Base-by-base conservation (phyloP, 2,888 invertebrate species). In the Plagiodera versicolora region DNA sequence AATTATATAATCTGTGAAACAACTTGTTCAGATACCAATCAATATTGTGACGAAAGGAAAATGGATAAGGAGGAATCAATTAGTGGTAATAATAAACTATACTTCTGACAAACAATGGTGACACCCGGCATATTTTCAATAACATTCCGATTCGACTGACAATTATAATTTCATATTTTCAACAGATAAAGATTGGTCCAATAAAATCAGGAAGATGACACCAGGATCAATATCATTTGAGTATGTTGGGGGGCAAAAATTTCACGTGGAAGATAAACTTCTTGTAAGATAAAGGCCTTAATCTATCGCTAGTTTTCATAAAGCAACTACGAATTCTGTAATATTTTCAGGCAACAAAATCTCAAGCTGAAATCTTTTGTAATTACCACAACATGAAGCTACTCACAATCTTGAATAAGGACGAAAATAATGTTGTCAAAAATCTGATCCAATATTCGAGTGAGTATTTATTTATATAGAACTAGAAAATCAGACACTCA, bases 1-100 rank as follows among this genome's bases (percentile, higher is more conserved):
- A n/a, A 17, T 10, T 11, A 39, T 11, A 32, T 52, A 16, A 52
- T 52, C n/a, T 52, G 52, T n/a, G 52, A 52, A 52, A 52, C 24
- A 5, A 24, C 24, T 24, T 24, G 52, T 39, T n/a, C 11, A 30
- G 16, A 14, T 32, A 11, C 6, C 32, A 32, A 32, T 2, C 2
- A 32, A 10, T 6, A 32, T 32, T 32, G 32, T 32, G 32, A 2
- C 9, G 32, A 32, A 10, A 11, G 32, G 10, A 11, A 11, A 32
- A 9, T 11, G 2, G 32, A 6, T 32, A 11, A 32, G 10, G 32
- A 9, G 2, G 32, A 32, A 32, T 32, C 9, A 32, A 32, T 32
- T 6, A 32, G 10, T 32, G 32, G 32, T 32, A 32, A 6, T 24
- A 6, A 24, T 24, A 1, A 30, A 24, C 28, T n/a, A 4, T 50